These are phyloP conservation scores for Brachionus paranguensis DNA, from an alignment of 1,140 invertebrate species.

Conservation along the genomic window DNA sequence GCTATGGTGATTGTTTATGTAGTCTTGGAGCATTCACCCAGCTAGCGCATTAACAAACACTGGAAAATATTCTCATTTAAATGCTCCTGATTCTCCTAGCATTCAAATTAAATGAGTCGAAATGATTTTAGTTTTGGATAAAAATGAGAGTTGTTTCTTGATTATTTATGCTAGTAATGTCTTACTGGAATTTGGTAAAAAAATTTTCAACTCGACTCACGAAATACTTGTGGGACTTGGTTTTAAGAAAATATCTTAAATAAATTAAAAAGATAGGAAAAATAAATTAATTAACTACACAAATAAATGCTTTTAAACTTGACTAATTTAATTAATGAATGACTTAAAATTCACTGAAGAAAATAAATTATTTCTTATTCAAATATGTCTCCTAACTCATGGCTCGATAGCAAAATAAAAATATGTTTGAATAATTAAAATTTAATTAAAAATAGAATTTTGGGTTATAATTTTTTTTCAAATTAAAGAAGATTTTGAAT, in stretches of 20 bases:
- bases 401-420: no score
- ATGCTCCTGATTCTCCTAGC: not conserved
- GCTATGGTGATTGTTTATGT: no score
- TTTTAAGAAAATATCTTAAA: not conserved
- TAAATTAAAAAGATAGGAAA: not conserved
- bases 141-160: not conserved
- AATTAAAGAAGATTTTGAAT: no score
- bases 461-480: no score
- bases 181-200: not conserved
- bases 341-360: no score
- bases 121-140: not conserved
- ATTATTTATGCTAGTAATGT: not conserved
- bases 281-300: not conserved
- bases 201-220: not conserved
- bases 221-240: not conserved
- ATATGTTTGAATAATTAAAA: no score
- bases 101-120: not conserved
- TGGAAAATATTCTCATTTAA: not conserved
- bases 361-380: no score
- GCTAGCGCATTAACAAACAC: no score
- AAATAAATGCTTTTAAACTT: not conserved
- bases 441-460: no score
- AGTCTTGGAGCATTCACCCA: no score
- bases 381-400: no score
- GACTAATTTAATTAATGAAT: not conserved